Evolutionary conservation across 2,888 invertebrate genomes (phyloP), one percentile per base, ranked within the genome.

Genomic region (Choristoneura rosaceana): DNA sequence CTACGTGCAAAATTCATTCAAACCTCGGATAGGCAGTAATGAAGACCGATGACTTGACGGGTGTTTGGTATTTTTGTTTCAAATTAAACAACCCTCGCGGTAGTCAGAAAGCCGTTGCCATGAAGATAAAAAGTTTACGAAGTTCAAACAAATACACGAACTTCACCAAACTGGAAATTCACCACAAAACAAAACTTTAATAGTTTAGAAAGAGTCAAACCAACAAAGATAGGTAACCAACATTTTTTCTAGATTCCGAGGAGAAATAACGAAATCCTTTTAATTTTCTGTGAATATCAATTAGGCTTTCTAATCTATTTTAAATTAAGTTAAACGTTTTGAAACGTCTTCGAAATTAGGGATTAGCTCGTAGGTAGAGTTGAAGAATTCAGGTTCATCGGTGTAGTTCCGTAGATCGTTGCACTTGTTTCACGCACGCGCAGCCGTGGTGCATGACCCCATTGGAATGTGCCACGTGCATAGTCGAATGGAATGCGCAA

Each of bases 391-490:
- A 68, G 62, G 62, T 58, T 65, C 58, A 61, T 45, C 61, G 52
- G 71, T 17, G 47, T 34, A 41, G 66, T 43, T 41, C 25, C 55
- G 71, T 68, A 67, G 71, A 84, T 81, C 88, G 86, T 84, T 90
- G 92, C 91, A 90, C 90, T 92, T 91, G 92, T 90, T 90, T 89
- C 88, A 89, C 85, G 89, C 90, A 88, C 91, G 90, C 88, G 87
- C 55, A 55, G 55, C 89, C 87, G 87, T 90, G 92, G 92, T 89
- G 90, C 92, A 92, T 93, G 94, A 93, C 93, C 93, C 91, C 92
- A 81, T 81, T 83, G 93, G 93, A 92, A 93, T 93, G 93, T 87
- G 86, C 93, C 93, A 93, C 93, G 93, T 92, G 93, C 90, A 89
- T 90, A 91, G 89, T 90, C 88, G 88, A 78, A 84, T 87, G 93